Conservation (phyloP, 2,113 vertebrate species). For the Hippocampus abdominalis region DNA sequence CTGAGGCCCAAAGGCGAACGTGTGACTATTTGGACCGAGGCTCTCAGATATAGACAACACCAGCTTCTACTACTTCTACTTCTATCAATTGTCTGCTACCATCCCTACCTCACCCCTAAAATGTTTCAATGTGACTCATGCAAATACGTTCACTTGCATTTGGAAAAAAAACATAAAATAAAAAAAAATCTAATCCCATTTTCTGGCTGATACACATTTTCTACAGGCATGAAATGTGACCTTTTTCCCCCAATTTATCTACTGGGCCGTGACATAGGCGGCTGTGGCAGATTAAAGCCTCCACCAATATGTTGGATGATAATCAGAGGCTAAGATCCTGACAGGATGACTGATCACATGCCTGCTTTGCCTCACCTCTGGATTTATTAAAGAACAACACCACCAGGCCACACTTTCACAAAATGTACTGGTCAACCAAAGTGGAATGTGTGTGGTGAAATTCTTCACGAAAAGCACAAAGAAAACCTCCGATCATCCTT, state of each 20-base stretch:
- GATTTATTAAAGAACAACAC: constrained; percentile 73
- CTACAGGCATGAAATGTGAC: constrained; percentile 5
- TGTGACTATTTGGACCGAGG: constrained; percentile 16
- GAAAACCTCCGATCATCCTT: constrained; percentile 42
- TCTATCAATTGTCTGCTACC: not conserved
- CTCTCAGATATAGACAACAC: constrained; percentile 39
- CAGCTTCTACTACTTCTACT: not conserved
- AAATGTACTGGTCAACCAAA: constrained; percentile 58
- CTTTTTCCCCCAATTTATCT: constrained; percentile 18
- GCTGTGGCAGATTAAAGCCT: constrained; percentile 51
- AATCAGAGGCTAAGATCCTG: constrained; percentile 55
- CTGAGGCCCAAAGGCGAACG: constrained; percentile 60
- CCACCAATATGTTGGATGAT: constrained; percentile 29
- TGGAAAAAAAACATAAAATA: not conserved
- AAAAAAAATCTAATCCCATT: constrained; percentile 19
- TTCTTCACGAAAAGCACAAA: constrained; percentile 59
- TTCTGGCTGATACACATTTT: constrained; percentile 13
- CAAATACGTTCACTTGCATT: constrained; percentile 7
- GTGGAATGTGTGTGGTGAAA: constrained; percentile 54
- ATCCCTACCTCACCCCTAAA: not conserved
- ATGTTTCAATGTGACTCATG: not conserved
- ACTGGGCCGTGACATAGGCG: constrained; percentile 20
- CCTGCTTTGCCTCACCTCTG: constrained; percentile 64
- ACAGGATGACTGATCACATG: constrained; percentile 63
- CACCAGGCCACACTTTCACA: constrained; percentile 46